phyloP scores from a whole-genome alignment of 2,113 vertebrate species.

The Labeo catla region DNA sequence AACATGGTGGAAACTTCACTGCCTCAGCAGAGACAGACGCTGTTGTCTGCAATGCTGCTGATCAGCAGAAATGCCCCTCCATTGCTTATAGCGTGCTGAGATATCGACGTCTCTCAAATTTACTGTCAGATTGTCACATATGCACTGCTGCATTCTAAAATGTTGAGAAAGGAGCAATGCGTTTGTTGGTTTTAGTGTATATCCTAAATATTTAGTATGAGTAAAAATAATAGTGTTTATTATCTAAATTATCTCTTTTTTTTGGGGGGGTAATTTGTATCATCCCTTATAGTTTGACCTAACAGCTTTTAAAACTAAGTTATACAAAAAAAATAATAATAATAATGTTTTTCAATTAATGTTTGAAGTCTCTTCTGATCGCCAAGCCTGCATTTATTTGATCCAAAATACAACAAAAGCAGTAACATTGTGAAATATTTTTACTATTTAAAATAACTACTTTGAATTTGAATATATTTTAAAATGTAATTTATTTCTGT shows the following conservation, averaged over 20 bases:
- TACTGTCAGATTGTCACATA: constrained; percentile 11
- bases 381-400: no score
- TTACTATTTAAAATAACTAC: no score
- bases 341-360: no score
- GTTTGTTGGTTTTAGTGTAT: background rate
- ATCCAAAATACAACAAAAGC: no score
- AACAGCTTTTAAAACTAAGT: background rate
- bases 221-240: background rate
- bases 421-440: no score
- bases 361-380: no score
- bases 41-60: constrained; percentile 36
- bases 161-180: background rate
- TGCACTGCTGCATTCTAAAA: background rate
- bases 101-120: constrained; percentile 38
- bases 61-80: constrained; percentile 30
- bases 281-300: background rate
- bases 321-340: no score
- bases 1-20: constrained; percentile 31
- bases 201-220: background rate
- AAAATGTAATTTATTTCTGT: no score
- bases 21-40: constrained; percentile 37
- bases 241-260: no score
- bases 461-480: no score
- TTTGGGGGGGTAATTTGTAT: no score
- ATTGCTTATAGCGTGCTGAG: constrained; percentile 16